Evolutionary conservation across 2,113 vertebrate genomes (phyloP).

Genomic region (Nycticebus coucang): DNA sequence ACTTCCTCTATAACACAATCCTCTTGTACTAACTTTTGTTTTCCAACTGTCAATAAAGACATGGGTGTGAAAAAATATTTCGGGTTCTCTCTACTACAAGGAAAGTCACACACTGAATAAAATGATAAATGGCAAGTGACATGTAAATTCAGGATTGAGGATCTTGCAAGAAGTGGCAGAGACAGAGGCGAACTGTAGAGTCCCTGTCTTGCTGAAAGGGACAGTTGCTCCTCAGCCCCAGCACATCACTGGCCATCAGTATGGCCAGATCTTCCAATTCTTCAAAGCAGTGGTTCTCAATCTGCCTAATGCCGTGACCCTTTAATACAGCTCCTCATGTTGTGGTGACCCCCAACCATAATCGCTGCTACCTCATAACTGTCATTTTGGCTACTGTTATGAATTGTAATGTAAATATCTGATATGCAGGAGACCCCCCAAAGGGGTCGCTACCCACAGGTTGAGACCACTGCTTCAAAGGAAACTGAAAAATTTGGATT

Average conservation of each 20-base stretch:
- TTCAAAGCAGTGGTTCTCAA: neutral
- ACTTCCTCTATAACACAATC: neutral
- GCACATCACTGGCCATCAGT: fast-evolving
- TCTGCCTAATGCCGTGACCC: too few species aligned
- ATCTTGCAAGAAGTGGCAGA: neutral
- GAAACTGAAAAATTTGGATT: neutral
- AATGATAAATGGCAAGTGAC: neutral
- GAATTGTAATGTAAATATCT: too few species aligned
- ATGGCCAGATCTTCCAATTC: neutral
- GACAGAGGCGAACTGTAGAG: neutral
- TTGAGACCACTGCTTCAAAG: neutral
- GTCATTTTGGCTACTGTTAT: too few species aligned
- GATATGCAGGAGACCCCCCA: too few species aligned
- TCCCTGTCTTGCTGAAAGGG: neutral
- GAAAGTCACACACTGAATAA: too few species aligned
- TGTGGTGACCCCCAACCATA: too few species aligned
- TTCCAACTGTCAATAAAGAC: neutral
- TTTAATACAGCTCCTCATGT: too few species aligned
- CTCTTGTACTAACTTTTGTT: neutral
- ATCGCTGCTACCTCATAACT: too few species aligned
- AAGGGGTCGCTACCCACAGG: too few species aligned
- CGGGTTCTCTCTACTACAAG: neutral
- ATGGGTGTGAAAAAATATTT: fast-evolving
- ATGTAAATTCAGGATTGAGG: neutral
- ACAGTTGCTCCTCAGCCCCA: fast-evolving